Percentiles rank a stretch among this genome's conserved stretches.
Evolutionary conservation across 2,888 invertebrate species (phyloP).

Genomic region (Pasiphila rectangulata): DNA sequence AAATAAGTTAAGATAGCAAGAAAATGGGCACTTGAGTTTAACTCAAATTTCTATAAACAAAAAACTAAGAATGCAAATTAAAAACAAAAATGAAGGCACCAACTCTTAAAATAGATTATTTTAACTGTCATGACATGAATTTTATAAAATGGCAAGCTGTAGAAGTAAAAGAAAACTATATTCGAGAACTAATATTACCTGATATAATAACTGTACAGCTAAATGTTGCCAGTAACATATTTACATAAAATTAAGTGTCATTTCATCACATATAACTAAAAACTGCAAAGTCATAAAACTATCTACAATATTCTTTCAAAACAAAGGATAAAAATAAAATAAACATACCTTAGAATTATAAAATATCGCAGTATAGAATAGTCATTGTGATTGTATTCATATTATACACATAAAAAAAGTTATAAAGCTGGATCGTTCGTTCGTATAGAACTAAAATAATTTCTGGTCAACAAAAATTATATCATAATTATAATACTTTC

Average conservation of each 20-base stretch:
- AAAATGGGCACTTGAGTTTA: constrained; percentile 67
- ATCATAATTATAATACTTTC: constrained; percentile 12
- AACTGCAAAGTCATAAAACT: constrained; percentile 26
- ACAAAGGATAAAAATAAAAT: constrained; percentile 10
- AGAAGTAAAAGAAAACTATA: constrained; percentile 44
- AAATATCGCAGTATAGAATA: constrained; percentile 19
- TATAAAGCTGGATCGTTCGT: constrained; percentile 21
- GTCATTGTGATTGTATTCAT: constrained; percentile 23
- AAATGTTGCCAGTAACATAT: constrained; percentile 44
- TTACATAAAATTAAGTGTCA: constrained; percentile 44
- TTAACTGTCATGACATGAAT: constrained; percentile 22
- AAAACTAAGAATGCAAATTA: constrained; percentile 37
- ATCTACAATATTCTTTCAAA: constrained; percentile 29
- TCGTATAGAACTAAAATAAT: constrained; percentile 13
- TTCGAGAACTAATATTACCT: constrained; percentile 49
- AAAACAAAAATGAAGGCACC: constrained; percentile 30
- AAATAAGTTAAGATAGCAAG: constrained; percentile 68
- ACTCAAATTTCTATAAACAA: constrained; percentile 54
- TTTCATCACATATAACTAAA: constrained; percentile 37
- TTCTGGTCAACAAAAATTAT: constrained; percentile 14
- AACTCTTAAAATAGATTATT: constrained; percentile 24
- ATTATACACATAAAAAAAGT: constrained; percentile 24
- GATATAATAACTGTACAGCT: constrained; percentile 46
- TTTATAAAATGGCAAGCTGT: constrained; percentile 58
- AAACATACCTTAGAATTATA: constrained; percentile 13